phyloP scores from a whole-genome alignment of 2,888 invertebrate genomes.

The Pammene aurita region DNA sequence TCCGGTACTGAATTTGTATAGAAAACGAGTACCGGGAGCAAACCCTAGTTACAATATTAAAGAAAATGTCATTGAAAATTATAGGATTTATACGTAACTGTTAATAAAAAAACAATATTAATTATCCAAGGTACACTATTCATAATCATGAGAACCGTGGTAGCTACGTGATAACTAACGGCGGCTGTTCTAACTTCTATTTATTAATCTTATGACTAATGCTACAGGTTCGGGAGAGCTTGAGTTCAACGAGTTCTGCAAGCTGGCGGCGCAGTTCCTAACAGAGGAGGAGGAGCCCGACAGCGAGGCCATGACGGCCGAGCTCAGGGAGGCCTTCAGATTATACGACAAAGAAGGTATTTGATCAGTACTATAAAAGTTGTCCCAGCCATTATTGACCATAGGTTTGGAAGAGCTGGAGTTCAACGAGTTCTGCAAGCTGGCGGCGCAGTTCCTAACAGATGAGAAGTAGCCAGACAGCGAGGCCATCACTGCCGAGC shows the following conservation, averaged over 20 bases:
- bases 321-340: constrained; percentile 97
- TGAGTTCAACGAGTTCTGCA: constrained; percentile 94
- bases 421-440: constrained; percentile 93
- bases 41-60: no score
- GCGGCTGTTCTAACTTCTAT: no score
- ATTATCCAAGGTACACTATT: no score
- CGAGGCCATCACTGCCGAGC: constrained; percentile 94
- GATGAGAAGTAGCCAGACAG: constrained; percentile 96
- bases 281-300: constrained; percentile 96
- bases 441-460: constrained; percentile 94
- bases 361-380: no score
- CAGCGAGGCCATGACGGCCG: constrained; percentile 94
- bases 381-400: no score
- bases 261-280: constrained; percentile 93
- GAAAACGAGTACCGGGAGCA: no score
- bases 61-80: no score
- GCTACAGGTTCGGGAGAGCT: constrained; percentile 89
- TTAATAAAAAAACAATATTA: no score
- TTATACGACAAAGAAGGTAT: constrained; percentile 96
- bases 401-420: constrained; percentile 92
- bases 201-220: background rate
- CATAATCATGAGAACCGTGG: no score
- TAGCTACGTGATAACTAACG: no score
- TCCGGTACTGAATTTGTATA: no score
- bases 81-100: no score